These are phyloP conservation scores for Phoenicopterus ruber DNA, from an alignment of 2,113 vertebrate genomes.

Conservation along the genomic window DNA sequence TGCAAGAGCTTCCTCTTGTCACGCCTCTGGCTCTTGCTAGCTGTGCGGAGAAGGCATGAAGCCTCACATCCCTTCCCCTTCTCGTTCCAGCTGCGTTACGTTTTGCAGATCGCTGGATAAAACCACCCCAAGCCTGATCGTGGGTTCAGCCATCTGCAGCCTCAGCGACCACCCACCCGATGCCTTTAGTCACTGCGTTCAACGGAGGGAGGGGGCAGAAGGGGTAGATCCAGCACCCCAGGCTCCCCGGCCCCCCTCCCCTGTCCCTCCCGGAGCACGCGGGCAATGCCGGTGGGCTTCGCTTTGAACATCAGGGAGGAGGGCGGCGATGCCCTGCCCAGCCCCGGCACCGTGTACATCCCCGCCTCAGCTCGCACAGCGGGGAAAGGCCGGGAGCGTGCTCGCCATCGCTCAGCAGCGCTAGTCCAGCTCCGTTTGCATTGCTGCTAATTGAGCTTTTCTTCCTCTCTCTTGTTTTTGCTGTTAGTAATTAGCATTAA, in stretches of 20 bases:
- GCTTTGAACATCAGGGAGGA: neutral
- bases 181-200: fast-evolving
- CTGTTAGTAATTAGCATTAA: neutral
- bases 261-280: fast-evolving
- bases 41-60: neutral
- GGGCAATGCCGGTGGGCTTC: fast-evolving
- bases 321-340: neutral
- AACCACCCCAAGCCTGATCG: neutral
- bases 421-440: neutral
- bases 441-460: neutral
- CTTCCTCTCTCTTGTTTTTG: neutral
- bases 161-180: neutral
- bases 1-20: neutral
- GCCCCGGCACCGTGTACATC: fast-evolving
- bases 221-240: neutral
- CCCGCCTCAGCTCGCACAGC: neutral
- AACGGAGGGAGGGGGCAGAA: neutral
- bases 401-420: neutral
- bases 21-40: neutral
- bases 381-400: fast-evolving
- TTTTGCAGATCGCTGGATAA: fast-evolving
- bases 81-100: fast-evolving
- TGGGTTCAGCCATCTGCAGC: neutral
- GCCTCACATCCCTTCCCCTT: neutral
- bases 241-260: neutral